Evolutionary conservation across 2,797 vertebrate genomes (phyloP), one percentile per base, ranked within the genome.

Genomic region (Cuculus canorus): DNA sequence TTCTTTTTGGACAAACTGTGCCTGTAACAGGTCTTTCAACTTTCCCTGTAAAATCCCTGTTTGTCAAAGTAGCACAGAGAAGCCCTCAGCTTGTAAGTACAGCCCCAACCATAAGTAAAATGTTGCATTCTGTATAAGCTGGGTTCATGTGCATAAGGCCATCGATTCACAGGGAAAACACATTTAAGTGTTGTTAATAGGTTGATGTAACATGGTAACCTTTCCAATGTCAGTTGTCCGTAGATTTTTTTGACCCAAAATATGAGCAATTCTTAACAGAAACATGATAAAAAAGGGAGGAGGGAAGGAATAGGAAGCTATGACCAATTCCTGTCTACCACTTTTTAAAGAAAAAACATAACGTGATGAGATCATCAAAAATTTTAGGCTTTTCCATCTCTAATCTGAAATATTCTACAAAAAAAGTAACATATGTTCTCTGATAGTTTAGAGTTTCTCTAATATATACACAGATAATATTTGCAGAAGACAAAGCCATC

Each of bases 401-500:
- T 54, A 32, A 68, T 80, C 75, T 80, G 41, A 81, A 92, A 80
- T 32, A 80, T 23, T 24, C 22, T 60, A 28, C 19, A 21, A 60
- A 70, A 70, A 95, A 80, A 41, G 2, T 22, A 73, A 50, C 0
- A 0, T 15, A 17, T 1, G 0, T 45, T 76, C 24, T 35, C 23
- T 6, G 3, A 33, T 27, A 71, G 13, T 43, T 93, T 59, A 60
- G 33, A 83, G 17, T 10, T 32, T 54, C 50, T 59, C 24, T 83
- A 54, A n/a, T 23, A 53, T 37, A 53, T 54, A 45, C 50, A 80
- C 32, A 82, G 24, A 35, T 11, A 41, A 11, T 24, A 57, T 5
- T 28, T 19, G 28, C 39, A 10, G 17, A 50, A 52, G 6, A 50
- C 10, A 76, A 75, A 83, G 11, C 9, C 6, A 75, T 90, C 65